A percentile compares a stretch with the other conserved stretches of the same genome.
phyloP scores from a whole-genome alignment of 2,113 vertebrate genomes.

The Hippocampus mohnikei region DNA sequence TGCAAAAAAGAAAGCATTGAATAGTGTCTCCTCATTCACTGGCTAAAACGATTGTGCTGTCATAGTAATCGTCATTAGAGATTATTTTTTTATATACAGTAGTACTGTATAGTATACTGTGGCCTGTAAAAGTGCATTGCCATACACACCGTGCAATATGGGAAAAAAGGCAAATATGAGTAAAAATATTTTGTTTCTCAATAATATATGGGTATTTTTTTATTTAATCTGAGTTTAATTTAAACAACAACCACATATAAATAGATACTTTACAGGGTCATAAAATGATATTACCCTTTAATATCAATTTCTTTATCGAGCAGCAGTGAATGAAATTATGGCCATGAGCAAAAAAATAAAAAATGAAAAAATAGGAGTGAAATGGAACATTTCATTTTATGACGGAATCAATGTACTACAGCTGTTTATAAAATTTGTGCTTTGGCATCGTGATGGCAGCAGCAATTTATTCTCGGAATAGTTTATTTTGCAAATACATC shows the following conservation, averaged over 20 bases:
- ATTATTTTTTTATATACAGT: too few species aligned
- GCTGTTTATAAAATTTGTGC: background rate
- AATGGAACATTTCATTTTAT: background rate
- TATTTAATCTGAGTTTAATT: background rate
- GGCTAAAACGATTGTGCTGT: slow-evolving; percentile 11
- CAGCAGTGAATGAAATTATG: background rate
- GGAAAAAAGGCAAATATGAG: background rate
- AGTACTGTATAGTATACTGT: background rate
- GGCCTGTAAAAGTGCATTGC: background rate
- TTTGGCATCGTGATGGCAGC: background rate
- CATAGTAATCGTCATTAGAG: slow-evolving; percentile 16
- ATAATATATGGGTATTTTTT: background rate
- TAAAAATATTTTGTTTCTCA: background rate
- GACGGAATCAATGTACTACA: background rate
- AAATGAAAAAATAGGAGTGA: background rate
- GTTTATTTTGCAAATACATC: background rate
- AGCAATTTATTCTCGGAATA: background rate
- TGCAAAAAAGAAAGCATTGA: slow-evolving; percentile 42
- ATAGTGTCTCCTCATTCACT: slow-evolving; percentile 37
- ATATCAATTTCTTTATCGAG: background rate
- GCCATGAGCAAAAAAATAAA: background rate
- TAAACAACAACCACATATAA: too few species aligned
- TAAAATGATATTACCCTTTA: too few species aligned
- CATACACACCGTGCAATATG: background rate
- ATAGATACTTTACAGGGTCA: background rate